These are phyloP conservation scores for Leptothorax acervorum DNA, from an alignment of 2,888 invertebrate genomes.

Conservation along the genomic window DNA sequence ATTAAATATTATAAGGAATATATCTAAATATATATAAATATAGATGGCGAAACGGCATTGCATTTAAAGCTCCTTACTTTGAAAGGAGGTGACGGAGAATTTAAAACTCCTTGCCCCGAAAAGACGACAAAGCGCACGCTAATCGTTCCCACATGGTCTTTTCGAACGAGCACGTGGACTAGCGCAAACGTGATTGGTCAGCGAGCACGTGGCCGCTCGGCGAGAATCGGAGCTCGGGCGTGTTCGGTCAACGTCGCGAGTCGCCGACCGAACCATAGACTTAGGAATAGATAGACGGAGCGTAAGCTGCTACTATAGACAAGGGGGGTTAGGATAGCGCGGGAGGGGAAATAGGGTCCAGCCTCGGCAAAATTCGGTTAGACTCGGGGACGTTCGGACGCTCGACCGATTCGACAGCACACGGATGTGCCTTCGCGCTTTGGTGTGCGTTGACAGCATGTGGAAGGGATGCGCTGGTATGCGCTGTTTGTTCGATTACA, in stretches of 20 bases:
- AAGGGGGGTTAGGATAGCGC: no score
- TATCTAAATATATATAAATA: not conserved
- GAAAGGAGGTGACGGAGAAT: not conserved
- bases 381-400: no score
- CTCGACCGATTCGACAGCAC: no score
- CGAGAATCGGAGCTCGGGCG: constrained; percentile 58
- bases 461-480: no score
- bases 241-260: constrained; percentile 68
- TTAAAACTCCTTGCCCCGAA: not conserved
- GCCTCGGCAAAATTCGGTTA: no score
- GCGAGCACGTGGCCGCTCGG: constrained; percentile 75
- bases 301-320: no score
- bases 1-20: not conserved
- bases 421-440: no score
- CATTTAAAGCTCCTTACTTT: not conserved
- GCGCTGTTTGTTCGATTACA: no score
- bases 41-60: not conserved
- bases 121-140: not conserved
- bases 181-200: constrained; percentile 62
- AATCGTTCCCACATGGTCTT: constrained; percentile 24
- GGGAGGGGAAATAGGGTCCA: no score
- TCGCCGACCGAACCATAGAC: constrained; percentile 64
- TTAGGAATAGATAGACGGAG: no score
- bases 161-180: constrained; percentile 73
- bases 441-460: no score